Evolutionary conservation across 2,888 invertebrate genomes (phyloP).

Genomic region (Zele albiditarsus): DNA sequence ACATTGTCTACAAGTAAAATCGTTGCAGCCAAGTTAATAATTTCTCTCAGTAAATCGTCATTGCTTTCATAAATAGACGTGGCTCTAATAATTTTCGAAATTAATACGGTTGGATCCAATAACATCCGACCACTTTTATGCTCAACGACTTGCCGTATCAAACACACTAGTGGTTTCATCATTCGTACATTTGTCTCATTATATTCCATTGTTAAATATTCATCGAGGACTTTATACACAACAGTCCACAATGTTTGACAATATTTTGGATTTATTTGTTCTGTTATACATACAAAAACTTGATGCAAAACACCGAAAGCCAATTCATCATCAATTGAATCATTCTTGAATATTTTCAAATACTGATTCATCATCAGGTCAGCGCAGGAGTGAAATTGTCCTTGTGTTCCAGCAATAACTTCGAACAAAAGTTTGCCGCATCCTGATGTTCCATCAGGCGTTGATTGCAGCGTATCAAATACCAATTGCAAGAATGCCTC

Average conservation of each 20-base stretch:
- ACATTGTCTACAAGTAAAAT: slow-evolving; percentile 75
- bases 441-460: slow-evolving; percentile 83
- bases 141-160: slow-evolving; percentile 76
- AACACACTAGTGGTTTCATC: slow-evolving; percentile 74
- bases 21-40: slow-evolving; percentile 57
- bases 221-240: slow-evolving; percentile 69
- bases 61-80: slow-evolving; percentile 55
- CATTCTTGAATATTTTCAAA: slow-evolving; percentile 77
- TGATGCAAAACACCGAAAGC: slow-evolving; percentile 80
- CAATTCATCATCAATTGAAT: slow-evolving; percentile 72
- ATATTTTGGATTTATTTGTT: slow-evolving; percentile 78
- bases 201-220: slow-evolving; percentile 65
- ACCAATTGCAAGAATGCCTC: slow-evolving; percentile 82
- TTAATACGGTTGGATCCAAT: slow-evolving; percentile 76
- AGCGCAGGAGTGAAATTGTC: slow-evolving; percentile 90
- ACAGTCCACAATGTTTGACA: slow-evolving; percentile 80
- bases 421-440: slow-evolving; percentile 92
- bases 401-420: slow-evolving; percentile 86
- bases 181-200: slow-evolving; percentile 55
- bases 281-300: slow-evolving; percentile 79
- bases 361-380: slow-evolving; percentile 81
- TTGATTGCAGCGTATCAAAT: slow-evolving; percentile 79
- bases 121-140: slow-evolving; percentile 80
- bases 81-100: slow-evolving; percentile 70
- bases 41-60: slow-evolving; percentile 52